phyloP scores from a whole-genome alignment of 2,888 invertebrate species.

The Ganaspis brasiliensis region DNA sequence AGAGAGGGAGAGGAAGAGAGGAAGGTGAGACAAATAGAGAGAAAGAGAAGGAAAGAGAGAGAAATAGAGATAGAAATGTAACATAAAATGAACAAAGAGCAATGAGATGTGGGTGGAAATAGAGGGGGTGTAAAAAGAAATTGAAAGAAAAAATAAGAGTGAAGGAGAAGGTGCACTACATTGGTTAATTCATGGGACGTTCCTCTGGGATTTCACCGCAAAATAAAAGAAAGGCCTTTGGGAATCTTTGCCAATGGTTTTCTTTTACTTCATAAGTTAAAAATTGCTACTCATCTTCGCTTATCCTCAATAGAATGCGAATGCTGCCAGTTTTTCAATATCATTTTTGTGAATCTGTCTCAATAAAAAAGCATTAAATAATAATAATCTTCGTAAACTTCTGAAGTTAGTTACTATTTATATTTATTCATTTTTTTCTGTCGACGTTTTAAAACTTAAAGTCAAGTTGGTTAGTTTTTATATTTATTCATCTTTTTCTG shows the following conservation, averaged over 20 bases:
- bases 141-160: conserved; percentile 25
- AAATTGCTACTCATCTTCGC: conserved; percentile 52
- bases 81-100: background rate
- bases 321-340: background rate
- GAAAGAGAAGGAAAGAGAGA: background rate
- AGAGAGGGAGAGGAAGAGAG: conserved; percentile 39
- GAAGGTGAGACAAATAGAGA: background rate
- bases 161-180: conserved; percentile 37
- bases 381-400: too few species aligned
- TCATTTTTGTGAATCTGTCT: background rate
- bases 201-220: conserved; percentile 53
- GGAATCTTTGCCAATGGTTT: conserved; percentile 60
- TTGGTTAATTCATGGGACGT: conserved; percentile 63
- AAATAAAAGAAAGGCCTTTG: conserved; percentile 59
- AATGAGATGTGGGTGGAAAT: background rate
- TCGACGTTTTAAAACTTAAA: too few species aligned
- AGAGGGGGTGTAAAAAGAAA: conserved; percentile 40
- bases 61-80: background rate
- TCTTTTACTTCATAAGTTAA: conserved; percentile 46
- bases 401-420: too few species aligned
- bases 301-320: conserved; percentile 3
- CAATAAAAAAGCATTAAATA: too few species aligned
- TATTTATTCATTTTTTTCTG: too few species aligned
- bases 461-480: too few species aligned
- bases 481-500: too few species aligned